Conservation (phyloP, 2,113 vertebrate species). For the Rhadina sibilatrix region DNA sequence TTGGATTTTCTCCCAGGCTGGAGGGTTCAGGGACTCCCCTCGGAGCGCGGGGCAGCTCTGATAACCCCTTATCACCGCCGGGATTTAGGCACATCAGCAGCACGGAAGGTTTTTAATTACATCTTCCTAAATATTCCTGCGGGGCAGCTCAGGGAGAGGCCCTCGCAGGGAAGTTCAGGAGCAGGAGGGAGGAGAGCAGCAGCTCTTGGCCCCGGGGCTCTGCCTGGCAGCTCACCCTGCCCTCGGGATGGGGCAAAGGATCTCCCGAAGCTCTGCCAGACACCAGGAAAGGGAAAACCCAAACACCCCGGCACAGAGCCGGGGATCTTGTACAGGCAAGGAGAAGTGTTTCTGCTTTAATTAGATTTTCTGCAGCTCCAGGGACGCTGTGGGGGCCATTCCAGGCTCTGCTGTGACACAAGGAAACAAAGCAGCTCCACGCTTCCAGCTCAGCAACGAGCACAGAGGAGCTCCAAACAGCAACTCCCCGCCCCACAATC, state of each 20-base stretch:
- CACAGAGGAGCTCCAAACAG: not conserved
- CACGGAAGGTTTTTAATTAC: not conserved
- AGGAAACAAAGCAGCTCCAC: constrained; percentile 42
- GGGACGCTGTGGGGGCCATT: constrained; percentile 6
- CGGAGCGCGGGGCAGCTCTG: fast-evolving
- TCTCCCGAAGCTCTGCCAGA: not conserved
- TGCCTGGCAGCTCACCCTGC: not conserved
- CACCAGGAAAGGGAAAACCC: not conserved
- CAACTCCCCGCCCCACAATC: not conserved
- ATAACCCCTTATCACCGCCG: not conserved
- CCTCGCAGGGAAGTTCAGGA: not conserved
- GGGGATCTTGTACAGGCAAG: not conserved
- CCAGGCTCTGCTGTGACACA: not conserved
- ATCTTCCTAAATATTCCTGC: fast-evolving
- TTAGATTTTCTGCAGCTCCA: constrained; percentile 41
- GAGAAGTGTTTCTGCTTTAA: constrained; percentile 41
- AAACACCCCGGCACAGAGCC: not conserved
- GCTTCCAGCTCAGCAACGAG: constrained; percentile 23
- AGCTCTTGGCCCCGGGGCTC: not conserved
- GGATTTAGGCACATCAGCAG: not conserved
- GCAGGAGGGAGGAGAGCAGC: not conserved
- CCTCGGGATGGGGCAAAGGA: fast-evolving
- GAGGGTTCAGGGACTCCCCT: not conserved
- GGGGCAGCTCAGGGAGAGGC: not conserved
- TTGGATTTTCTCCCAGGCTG: not conserved